These are phyloP conservation scores for Menura novaehollandiae DNA, from an alignment of 2,113 vertebrate genomes.

Conservation along the genomic window DNA sequence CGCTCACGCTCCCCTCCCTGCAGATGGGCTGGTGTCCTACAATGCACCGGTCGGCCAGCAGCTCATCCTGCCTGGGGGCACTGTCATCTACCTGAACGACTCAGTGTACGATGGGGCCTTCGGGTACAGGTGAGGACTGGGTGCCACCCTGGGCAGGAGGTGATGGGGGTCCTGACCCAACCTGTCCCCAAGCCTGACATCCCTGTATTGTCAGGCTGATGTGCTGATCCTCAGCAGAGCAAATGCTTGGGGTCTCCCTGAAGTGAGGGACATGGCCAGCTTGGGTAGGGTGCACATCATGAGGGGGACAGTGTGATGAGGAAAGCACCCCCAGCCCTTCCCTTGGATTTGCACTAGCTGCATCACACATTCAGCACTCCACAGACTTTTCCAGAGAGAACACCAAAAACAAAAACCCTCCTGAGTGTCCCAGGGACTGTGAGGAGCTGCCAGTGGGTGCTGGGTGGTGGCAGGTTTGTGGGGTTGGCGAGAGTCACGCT, in stretches of 20 bases:
- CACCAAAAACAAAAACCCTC: background rate
- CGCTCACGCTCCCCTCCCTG: background rate
- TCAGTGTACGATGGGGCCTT: slow-evolving; percentile 89
- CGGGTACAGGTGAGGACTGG: slow-evolving; percentile 79
- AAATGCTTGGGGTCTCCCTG: background rate
- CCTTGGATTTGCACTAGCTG: background rate
- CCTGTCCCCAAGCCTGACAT: too few relatives aligned
- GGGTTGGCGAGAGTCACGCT: background rate
- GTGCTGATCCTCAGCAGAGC: background rate
- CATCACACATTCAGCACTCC: background rate
- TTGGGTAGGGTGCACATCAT: background rate
- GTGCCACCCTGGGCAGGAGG: accelerated
- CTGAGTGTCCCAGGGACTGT: background rate
- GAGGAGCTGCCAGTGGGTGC: background rate
- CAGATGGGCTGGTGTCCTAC: slow-evolving; percentile 93
- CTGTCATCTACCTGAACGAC: slow-evolving; percentile 89
- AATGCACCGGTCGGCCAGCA: slow-evolving; percentile 87
- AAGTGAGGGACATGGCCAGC: background rate
- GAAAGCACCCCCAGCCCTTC: background rate
- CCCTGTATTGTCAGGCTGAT: background rate
- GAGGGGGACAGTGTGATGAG: background rate
- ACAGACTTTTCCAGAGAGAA: background rate
- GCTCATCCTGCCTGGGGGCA: slow-evolving; percentile 80
- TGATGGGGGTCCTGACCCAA: too few relatives aligned
- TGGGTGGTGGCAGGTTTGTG: background rate